These are phyloP conservation scores for Formica aserva DNA, from an alignment of 2,888 invertebrate genomes.

Conservation along the genomic window DNA sequence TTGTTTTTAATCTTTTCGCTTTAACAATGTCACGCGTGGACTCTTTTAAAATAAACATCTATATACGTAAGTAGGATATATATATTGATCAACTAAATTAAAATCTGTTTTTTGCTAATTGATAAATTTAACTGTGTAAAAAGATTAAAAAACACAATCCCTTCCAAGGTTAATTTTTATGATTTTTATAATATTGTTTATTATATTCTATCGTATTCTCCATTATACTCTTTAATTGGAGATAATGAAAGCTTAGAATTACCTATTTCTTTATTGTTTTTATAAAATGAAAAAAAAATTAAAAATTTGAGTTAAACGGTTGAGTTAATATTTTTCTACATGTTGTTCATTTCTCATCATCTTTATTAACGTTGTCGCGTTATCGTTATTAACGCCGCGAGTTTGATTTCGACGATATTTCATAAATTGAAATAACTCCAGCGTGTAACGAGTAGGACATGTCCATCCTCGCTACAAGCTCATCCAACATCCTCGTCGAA, in stretches of 20 bases:
- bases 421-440: slow-evolving; percentile 26
- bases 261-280: neutral
- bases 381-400: slow-evolving; percentile 10
- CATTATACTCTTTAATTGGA: neutral
- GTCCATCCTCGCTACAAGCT: slow-evolving; percentile 30
- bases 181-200: too few relatives aligned
- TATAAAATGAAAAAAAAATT: neutral
- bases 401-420: slow-evolving; percentile 6
- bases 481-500: slow-evolving; percentile 52
- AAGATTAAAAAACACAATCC: neutral
- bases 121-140: neutral
- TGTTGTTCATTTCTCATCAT: neutral
- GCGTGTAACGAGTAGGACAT: slow-evolving; percentile 51
- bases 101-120: neutral
- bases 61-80: neutral
- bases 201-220: too few relatives aligned
- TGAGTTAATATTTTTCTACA: neutral
- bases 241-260: neutral
- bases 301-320: neutral
- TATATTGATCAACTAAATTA: neutral
- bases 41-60: slow-evolving; percentile 10
- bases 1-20: neutral
- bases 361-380: neutral
- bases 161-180: neutral
- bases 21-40: neutral